Base-by-base conservation (phyloP, 2,797 vertebrate species). In the Denticeps clupeoides region DNA sequence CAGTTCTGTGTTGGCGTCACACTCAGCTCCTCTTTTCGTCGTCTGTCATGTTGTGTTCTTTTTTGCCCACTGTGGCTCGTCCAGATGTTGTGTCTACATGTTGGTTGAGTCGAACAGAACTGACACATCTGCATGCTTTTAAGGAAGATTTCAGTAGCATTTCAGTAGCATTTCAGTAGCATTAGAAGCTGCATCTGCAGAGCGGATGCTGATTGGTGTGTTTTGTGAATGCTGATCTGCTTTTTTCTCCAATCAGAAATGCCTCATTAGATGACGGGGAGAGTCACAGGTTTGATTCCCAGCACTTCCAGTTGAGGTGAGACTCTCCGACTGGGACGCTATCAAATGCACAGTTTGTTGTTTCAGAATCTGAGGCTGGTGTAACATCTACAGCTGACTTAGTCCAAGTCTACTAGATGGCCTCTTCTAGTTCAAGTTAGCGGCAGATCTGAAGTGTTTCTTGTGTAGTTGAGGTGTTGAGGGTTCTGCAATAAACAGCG, bases 261-360 rank as follows among this genome's bases (percentile, higher is more conserved):
- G 55, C 79, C 51, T 82, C 78, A 3, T 65, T 83, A 63, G 82
- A 84, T 56, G 82, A 83, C 15, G 72, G 72, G 47, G 81, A 83
- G 45, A 69, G 68, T 72, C 79, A 79, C 79, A 82, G 74, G 72
- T 83, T 81, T 75, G 81, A 82, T 63, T 76, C 76, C 56, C 80
- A 81, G 73, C 80, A 80, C 68, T 82, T 84, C 73, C 79, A 83
- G 67, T 68, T 84, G 65, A 82, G 82, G 82, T 84, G 80, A 84
- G 80, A 51, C 22, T 16, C 49, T n/a, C n/a, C n/a, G n/a, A n/a
- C n/a, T n/a, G n/a, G n/a, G n/a, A n/a, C n/a, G n/a, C n/a, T n/a
- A n/a, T n/a, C n/a, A n/a, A n/a, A n/a, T n/a, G n/a, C n/a, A n/a
- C n/a, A n/a, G n/a, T n/a, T 41, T 10, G n/a, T 15, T 15, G 18